Percentiles rank a stretch among this genome's conserved stretches.
These are phyloP conservation scores for Ceratina australensis DNA, from an alignment of 1,140 invertebrate genomes.

Conservation along the genomic window DNA sequence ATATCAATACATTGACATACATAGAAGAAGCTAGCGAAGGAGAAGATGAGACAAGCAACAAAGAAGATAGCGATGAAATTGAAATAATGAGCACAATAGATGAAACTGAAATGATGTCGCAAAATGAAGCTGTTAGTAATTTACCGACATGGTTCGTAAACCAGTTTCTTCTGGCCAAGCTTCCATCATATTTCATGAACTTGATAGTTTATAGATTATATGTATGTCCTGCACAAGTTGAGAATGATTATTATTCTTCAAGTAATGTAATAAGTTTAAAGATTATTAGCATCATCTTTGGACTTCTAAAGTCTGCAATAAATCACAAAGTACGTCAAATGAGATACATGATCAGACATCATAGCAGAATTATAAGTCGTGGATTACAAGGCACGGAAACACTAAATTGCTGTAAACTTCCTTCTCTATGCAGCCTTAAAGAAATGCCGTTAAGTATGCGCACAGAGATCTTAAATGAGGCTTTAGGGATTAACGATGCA, in stretches of 20 bases:
- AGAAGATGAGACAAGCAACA: not conserved
- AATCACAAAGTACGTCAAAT: slow-evolving; percentile 70
- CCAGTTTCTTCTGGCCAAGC: slow-evolving; percentile 81
- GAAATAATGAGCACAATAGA: not conserved
- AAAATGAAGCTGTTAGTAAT: slow-evolving; percentile 34
- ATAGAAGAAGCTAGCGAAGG: slow-evolving; percentile 22
- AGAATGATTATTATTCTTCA: slow-evolving; percentile 82
- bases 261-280: slow-evolving; percentile 82
- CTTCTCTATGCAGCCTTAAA: slow-evolving; percentile 74
- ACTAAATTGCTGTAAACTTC: slow-evolving; percentile 69
- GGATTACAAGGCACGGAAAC: slow-evolving; percentile 68
- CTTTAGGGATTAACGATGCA: slow-evolving; percentile 74
- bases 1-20: slow-evolving; percentile 48
- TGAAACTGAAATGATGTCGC: slow-evolving; percentile 22
- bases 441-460: slow-evolving; percentile 57
- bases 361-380: slow-evolving; percentile 66
- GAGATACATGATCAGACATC: slow-evolving; percentile 72
- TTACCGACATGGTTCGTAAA: slow-evolving; percentile 84
- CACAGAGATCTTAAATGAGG: slow-evolving; percentile 76
- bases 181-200: slow-evolving; percentile 85
- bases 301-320: slow-evolving; percentile 80
- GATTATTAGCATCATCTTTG: slow-evolving; percentile 85
- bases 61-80: slow-evolving; percentile 19
- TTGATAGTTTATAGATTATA: slow-evolving; percentile 83
- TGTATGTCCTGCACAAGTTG: slow-evolving; percentile 87